Percentiles rank a stretch among this genome's conserved stretches.
Evolutionary conservation across 2,888 invertebrate genomes (phyloP).

Genomic region (Rhamnusium bicolor): DNA sequence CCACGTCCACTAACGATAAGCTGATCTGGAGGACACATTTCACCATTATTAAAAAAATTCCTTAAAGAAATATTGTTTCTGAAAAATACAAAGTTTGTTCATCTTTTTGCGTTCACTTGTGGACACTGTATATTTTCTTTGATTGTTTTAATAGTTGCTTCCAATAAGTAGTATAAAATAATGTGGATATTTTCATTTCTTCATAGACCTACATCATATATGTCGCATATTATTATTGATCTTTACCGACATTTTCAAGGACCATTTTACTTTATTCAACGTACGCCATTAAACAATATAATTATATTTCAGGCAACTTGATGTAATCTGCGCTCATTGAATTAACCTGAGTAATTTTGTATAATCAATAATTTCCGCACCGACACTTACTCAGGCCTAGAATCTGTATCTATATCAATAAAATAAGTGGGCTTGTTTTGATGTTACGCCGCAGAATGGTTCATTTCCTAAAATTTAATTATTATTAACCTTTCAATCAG

Average conservation of each 20-base stretch:
- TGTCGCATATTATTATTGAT: background rate
- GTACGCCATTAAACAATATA: background rate
- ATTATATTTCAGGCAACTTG: background rate
- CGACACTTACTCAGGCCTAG: background rate
- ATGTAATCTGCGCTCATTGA: background rate
- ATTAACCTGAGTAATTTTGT: background rate
- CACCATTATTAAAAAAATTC: too few relatives aligned
- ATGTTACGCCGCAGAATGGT: background rate
- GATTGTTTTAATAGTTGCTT: too few relatives aligned
- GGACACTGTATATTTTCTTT: too few relatives aligned
- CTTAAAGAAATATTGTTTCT: too few relatives aligned
- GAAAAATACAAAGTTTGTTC: too few relatives aligned
- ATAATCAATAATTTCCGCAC: background rate
- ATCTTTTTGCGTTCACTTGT: too few relatives aligned
- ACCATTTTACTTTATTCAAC: background rate
- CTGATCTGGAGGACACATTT: too few relatives aligned
- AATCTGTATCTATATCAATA: background rate
- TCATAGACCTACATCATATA: background rate
- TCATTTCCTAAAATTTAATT: background rate
- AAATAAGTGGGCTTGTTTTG: background rate
- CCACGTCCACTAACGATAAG: too few relatives aligned
- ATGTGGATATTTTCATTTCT: background rate
- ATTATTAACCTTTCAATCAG: background rate
- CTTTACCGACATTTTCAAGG: background rate
- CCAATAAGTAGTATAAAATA: too few relatives aligned